phyloP scores from a whole-genome alignment of 2,797 vertebrate species.

The Valencia hispanica region DNA sequence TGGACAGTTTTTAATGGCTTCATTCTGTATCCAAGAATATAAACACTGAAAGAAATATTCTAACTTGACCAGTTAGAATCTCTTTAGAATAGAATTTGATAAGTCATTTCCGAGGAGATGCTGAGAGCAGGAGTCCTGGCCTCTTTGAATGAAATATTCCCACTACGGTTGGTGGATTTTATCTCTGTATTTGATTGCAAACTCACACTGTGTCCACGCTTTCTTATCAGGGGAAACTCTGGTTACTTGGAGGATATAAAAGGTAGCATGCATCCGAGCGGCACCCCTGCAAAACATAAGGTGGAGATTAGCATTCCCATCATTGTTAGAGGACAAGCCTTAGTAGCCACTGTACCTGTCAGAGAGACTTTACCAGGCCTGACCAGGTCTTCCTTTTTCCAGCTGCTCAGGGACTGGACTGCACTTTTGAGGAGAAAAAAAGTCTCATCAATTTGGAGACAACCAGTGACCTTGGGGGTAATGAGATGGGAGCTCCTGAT shows the following conservation, averaged over 20 bases:
- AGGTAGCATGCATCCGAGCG: neutral
- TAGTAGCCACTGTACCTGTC: neutral
- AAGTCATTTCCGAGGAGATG: too few relatives aligned
- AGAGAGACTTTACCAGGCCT: slow-evolving; percentile 4
- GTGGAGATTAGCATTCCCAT: neutral
- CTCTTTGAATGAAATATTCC: too few relatives aligned
- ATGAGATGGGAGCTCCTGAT: slow-evolving; percentile 71
- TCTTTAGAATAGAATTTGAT: too few relatives aligned
- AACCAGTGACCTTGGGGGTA: slow-evolving; percentile 58
- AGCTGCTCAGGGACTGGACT: slow-evolving; percentile 29
- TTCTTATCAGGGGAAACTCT: neutral
- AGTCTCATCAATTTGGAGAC: slow-evolving; percentile 25
- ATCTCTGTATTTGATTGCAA: too few relatives aligned
- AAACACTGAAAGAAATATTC: neutral
- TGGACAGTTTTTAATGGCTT: neutral
- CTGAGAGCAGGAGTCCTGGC: too few relatives aligned
- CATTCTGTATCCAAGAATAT: neutral
- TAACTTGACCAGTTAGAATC: neutral
- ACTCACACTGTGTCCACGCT: too few relatives aligned
- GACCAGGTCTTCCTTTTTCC: slow-evolving; percentile 16
- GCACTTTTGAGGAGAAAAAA: slow-evolving; percentile 41
- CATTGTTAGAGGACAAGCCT: neutral
- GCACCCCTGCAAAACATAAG: too few relatives aligned
- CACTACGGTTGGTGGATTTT: too few relatives aligned
- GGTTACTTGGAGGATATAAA: neutral